Conservation (phyloP, 1,140 invertebrate species). For the Hestina assimilis region DNA sequence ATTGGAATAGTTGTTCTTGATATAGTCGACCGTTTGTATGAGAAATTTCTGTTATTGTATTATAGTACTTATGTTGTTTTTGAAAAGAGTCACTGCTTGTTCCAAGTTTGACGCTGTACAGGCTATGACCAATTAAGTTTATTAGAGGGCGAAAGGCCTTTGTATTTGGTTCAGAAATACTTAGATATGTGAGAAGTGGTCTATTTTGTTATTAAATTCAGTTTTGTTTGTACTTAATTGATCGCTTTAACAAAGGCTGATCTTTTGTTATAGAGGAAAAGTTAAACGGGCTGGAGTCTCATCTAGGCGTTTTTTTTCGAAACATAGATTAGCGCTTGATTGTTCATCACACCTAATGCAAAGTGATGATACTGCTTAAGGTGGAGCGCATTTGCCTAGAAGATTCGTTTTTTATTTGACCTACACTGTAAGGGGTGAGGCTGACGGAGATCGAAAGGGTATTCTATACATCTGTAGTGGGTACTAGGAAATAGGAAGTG, state of each 20-base stretch:
- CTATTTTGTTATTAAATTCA: conserved; percentile 13
- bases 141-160: conserved; percentile 41
- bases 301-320: too few relatives aligned
- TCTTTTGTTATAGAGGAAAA: not conserved
- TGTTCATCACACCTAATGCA: too few relatives aligned
- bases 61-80: not conserved
- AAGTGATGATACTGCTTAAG: too few relatives aligned
- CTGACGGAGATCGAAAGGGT: too few relatives aligned
- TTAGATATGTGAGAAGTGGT: conserved; percentile 12
- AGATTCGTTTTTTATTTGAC: too few relatives aligned
- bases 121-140: conserved; percentile 56
- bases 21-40: conserved; percentile 6
- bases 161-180: conserved; percentile 8
- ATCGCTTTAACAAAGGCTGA: conserved; percentile 5
- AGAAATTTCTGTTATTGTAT: not conserved
- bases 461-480: too few relatives aligned
- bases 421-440: too few relatives aligned
- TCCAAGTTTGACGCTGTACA: conserved; percentile 15
- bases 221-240: conserved; percentile 8
- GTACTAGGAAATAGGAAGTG: too few relatives aligned
- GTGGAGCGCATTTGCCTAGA: too few relatives aligned
- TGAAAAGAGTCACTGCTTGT: not conserved
- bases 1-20: conserved; percentile 50
- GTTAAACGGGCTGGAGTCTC: too few relatives aligned
- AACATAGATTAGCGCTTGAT: too few relatives aligned